These are phyloP conservation scores for Theonella swinhoei DNA, from an alignment of 37 sponge, comb jelly and placozoan genomes.

Conservation along the genomic window DNA sequence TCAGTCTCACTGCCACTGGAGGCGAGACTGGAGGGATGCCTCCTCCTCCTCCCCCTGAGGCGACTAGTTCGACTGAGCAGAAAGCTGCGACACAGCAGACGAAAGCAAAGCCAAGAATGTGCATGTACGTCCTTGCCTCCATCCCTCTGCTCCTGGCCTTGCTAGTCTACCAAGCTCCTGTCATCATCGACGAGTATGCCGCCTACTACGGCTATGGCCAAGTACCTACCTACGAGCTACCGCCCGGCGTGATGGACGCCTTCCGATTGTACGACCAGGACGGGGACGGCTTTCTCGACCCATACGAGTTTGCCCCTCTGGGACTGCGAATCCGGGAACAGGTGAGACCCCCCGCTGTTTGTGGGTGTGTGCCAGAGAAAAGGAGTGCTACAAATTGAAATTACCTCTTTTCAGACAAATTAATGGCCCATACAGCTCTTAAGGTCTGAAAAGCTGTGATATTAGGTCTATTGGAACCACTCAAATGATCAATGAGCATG, in stretches of 20 bases:
- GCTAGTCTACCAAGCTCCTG: slow-evolving; percentile 8
- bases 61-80: too few species aligned
- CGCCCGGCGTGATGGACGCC: slow-evolving; percentile 56
- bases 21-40: background rate
- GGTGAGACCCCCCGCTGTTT: background rate
- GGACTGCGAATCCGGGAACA: background rate
- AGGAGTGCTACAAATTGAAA: background rate
- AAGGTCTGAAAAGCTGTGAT: too few species aligned
- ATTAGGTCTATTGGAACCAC: too few species aligned
- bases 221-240: slow-evolving; percentile 19
- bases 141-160: slow-evolving; percentile 41
- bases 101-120: background rate
- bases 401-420: background rate
- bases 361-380: background rate
- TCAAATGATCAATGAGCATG: too few species aligned
- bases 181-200: slow-evolving; percentile 24
- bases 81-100: too few species aligned
- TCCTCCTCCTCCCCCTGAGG: background rate
- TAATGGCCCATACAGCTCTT: background rate
- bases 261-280: slow-evolving; percentile 67
- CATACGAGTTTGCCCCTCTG: slow-evolving; percentile 67
- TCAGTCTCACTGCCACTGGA: too few species aligned
- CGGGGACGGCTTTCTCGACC: slow-evolving; percentile 65
- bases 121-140: slow-evolving; percentile 12
- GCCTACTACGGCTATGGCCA: slow-evolving; percentile 42